Percentiles rank a stretch among this genome's conserved stretches.
These are phyloP conservation scores for Lethocerus indicus DNA, from an alignment of 1,140 invertebrate genomes.

Conservation along the genomic window DNA sequence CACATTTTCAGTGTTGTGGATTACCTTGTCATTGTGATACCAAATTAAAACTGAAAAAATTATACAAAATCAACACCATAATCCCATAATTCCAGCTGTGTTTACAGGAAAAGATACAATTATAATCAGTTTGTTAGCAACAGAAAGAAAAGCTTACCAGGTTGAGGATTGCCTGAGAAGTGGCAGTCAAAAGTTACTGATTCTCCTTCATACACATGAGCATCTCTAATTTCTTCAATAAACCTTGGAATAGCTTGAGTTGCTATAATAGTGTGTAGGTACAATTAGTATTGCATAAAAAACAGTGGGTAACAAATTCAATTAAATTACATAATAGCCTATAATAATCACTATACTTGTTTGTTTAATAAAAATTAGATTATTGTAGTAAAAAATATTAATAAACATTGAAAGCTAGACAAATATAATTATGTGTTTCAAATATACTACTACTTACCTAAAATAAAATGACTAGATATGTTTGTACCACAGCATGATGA, in stretches of 20 bases:
- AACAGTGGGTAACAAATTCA: not conserved
- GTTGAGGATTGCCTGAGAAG: constrained; percentile 66
- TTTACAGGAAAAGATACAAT: too few species aligned
- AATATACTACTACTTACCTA: constrained; percentile 9
- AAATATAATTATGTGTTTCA: not conserved
- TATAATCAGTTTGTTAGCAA: not conserved
- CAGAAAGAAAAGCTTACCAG: constrained; percentile 37
- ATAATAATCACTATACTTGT: not conserved
- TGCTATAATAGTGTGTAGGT: constrained; percentile 32
- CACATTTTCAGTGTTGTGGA: constrained; percentile 50
- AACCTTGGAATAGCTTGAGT: constrained; percentile 62
- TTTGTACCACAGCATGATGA: constrained; percentile 5
- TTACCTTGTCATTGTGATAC: constrained; percentile 71
- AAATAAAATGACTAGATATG: constrained; percentile 15
- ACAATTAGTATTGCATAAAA: not conserved
- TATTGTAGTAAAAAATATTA: not conserved
- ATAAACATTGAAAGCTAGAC: not conserved
- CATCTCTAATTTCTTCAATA: constrained; percentile 58
- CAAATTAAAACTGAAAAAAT: constrained; percentile 60
- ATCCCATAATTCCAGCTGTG: too few species aligned
- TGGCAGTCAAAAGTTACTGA: constrained; percentile 53
- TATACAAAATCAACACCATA: not conserved
- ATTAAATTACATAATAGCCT: not conserved
- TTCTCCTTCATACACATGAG: constrained; percentile 54
- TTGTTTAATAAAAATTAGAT: not conserved